phyloP scores from a whole-genome alignment of 1,140 invertebrate genomes.

The Maconellicoccus hirsutus region DNA sequence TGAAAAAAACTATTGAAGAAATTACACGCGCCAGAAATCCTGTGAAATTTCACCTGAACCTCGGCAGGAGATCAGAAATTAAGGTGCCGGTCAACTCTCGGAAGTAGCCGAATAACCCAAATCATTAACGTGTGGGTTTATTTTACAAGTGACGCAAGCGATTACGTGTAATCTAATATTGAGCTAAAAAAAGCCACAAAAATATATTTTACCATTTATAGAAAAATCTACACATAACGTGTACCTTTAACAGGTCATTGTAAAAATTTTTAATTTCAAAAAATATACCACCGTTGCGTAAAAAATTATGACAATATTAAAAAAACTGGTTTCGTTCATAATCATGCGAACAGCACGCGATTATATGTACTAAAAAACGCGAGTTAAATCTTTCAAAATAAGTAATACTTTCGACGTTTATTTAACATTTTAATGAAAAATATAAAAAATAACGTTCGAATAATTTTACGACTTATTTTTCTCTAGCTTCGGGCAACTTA shows the following conservation, averaged over 20 bases:
- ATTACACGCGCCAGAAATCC: too few species aligned
- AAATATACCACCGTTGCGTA: neutral
- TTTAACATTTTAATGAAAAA: slow-evolving; percentile 1
- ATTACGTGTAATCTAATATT: too few species aligned
- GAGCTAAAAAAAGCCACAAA: too few species aligned
- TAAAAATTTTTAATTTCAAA: neutral
- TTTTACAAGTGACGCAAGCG: too few species aligned
- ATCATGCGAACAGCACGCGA: neutral
- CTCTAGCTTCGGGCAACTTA: neutral
- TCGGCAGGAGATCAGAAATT: too few species aligned
- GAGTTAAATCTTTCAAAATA: neutral
- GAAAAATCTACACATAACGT: too few species aligned
- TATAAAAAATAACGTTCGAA: neutral
- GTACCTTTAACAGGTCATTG: neutral
- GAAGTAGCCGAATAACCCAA: too few species aligned
- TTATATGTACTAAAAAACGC: neutral
- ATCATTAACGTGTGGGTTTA: too few species aligned
- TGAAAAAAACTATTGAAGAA: too few species aligned
- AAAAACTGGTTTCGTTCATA: neutral
- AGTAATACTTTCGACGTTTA: neutral
- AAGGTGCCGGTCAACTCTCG: too few species aligned
- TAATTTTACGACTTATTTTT: slow-evolving; percentile 5
- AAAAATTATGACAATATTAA: neutral
- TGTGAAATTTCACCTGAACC: too few species aligned
- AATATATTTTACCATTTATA: too few species aligned